Conservation (phyloP, 2,797 vertebrate species). For the Hipposideros larvatus region DNA sequence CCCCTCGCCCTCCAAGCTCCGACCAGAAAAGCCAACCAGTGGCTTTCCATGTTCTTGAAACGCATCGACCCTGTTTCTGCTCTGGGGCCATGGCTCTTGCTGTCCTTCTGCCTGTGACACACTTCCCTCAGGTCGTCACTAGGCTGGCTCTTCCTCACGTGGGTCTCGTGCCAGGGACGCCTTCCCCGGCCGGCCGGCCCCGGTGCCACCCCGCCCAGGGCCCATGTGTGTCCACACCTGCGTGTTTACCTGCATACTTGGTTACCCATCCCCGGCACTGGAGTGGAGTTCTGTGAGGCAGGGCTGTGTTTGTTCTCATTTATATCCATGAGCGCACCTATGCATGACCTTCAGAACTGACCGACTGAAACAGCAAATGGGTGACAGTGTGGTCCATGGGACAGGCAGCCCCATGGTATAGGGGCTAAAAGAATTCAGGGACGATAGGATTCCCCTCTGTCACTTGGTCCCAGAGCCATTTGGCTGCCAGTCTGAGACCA, state of each 20-base stretch:
- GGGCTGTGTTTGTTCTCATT: neutral
- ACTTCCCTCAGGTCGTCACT: neutral
- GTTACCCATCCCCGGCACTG: neutral
- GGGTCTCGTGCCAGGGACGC: neutral
- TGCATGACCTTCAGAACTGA: accelerated
- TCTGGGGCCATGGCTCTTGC: neutral
- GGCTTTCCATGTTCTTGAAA: neutral
- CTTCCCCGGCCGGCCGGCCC: neutral
- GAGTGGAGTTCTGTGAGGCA: neutral
- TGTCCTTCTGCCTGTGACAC: neutral
- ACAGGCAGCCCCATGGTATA: neutral
- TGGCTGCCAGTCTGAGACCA: neutral
- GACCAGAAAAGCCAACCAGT: neutral
- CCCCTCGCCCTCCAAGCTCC: neutral
- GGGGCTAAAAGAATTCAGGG: neutral
- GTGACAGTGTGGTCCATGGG: neutral
- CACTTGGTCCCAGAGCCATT: neutral
- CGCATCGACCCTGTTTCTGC: neutral
- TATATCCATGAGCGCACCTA: neutral
- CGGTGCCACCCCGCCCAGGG: neutral
- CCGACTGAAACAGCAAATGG: neutral
- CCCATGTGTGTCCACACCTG: too few relatives aligned
- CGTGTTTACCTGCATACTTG: too few relatives aligned
- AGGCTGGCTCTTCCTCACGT: neutral
- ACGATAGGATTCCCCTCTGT: neutral